A percentile compares a stretch with the other conserved stretches of the same genome.
These are phyloP conservation scores for Odontophorus gujanensis DNA, from an alignment of 2,113 vertebrate species.

Conservation along the genomic window DNA sequence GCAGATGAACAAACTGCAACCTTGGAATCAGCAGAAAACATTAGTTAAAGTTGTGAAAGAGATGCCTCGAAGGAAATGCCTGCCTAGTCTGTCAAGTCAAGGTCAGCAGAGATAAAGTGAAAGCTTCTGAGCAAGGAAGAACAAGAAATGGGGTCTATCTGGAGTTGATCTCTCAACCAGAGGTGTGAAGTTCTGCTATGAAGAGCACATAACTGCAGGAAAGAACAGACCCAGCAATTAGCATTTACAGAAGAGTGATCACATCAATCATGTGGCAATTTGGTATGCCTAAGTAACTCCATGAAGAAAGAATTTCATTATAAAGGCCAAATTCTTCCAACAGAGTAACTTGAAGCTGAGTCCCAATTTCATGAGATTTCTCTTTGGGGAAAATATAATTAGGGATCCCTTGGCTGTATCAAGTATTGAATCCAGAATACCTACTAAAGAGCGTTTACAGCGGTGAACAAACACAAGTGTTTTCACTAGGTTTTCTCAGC, in stretches of 20 bases:
- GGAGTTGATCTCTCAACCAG: not conserved
- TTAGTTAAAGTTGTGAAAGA: not conserved
- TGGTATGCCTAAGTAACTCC: conserved; percentile 4
- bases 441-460: not conserved
- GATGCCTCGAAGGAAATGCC: not conserved
- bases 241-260: not conserved
- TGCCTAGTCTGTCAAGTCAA: not conserved
- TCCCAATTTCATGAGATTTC: not conserved
- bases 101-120: not conserved
- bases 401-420: not conserved
- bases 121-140: not conserved
- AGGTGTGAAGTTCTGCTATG: not conserved
- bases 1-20: not conserved
- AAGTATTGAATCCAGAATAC: not conserved
- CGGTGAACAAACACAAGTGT: not conserved
- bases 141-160: not conserved
- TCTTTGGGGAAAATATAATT: not conserved
- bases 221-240: not conserved
- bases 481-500: not conserved
- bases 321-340: not conserved
- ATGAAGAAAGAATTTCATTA: not conserved
- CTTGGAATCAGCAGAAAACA: not conserved
- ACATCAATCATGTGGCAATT: not conserved
- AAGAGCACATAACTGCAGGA: not conserved
- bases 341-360: not conserved